Conservation (phyloP, 2,113 vertebrate species). For the Motacilla alba region DNA sequence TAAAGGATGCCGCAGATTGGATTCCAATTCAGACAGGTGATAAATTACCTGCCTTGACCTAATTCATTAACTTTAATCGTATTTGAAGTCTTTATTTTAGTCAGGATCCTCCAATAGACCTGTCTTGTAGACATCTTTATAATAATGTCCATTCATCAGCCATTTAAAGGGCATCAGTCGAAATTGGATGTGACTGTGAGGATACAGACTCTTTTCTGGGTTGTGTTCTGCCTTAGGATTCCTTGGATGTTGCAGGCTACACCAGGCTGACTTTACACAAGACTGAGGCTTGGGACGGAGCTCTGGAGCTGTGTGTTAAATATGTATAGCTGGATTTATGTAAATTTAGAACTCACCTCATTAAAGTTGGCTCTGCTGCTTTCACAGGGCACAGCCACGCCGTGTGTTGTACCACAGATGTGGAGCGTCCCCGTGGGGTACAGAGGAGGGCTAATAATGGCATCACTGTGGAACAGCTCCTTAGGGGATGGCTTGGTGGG, state of each 20-base stretch:
- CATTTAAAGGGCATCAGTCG: background rate
- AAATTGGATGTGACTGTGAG: background rate
- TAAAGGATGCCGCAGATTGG: background rate
- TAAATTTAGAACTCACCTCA: background rate
- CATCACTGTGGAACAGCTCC: background rate
- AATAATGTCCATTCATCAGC: constrained; percentile 37
- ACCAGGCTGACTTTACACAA: background rate
- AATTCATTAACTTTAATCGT: constrained; percentile 51
- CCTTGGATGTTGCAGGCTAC: background rate
- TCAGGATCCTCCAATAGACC: background rate
- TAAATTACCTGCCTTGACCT: constrained; percentile 43
- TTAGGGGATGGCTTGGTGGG: background rate
- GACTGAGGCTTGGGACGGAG: background rate
- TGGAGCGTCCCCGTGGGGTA: background rate
- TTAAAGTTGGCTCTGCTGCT: background rate
- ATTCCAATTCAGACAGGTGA: constrained; percentile 39
- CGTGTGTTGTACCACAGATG: background rate
- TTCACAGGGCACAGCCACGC: background rate
- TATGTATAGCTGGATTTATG: background rate
- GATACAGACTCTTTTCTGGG: background rate
- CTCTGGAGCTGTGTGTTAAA: background rate
- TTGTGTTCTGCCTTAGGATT: background rate
- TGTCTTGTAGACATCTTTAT: constrained; percentile 9
- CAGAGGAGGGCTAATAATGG: background rate
- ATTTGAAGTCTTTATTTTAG: constrained; percentile 48